Percentiles rank a stretch among this genome's conserved stretches.
Evolutionary conservation across 2,797 vertebrate genomes (phyloP).

Genomic region (Carcharodon carcharias): DNA sequence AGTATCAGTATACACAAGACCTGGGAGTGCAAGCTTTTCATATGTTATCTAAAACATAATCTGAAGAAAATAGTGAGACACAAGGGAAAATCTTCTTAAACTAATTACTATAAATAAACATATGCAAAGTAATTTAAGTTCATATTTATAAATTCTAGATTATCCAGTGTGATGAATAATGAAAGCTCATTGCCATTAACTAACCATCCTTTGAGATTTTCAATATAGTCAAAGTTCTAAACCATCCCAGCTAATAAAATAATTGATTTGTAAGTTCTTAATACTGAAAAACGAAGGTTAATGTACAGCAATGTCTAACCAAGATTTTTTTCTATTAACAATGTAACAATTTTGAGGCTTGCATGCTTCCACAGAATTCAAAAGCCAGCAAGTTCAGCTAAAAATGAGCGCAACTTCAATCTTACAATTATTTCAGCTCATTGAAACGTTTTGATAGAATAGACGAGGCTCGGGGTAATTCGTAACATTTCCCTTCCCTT

Average conservation of each 20-base stretch:
- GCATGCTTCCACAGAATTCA: background rate
- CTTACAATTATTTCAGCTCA: background rate
- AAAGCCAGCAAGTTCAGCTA: background rate
- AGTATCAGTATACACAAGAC: background rate
- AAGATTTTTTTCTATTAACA: background rate
- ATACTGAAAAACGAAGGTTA: background rate
- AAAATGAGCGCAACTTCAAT: background rate
- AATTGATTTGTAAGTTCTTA: background rate
- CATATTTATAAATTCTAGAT: background rate
- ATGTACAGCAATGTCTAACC: background rate
- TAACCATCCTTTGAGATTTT: background rate
- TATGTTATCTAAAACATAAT: background rate
- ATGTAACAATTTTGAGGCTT: background rate
- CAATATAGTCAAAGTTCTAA: background rate
- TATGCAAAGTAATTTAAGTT: background rate
- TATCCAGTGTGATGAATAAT: background rate
- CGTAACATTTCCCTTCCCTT: background rate
- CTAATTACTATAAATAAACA: background rate
- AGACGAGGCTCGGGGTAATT: background rate
- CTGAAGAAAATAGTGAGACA: conserved; percentile 5
- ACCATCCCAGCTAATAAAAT: background rate
- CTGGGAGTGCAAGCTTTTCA: background rate
- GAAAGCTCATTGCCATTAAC: background rate
- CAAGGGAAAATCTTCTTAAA: background rate
- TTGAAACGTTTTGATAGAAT: background rate